A percentile compares a stretch with the other conserved stretches of the same genome.
Conservation (phyloP, 2,888 invertebrate species). For the Xestia ashworthii region DNA sequence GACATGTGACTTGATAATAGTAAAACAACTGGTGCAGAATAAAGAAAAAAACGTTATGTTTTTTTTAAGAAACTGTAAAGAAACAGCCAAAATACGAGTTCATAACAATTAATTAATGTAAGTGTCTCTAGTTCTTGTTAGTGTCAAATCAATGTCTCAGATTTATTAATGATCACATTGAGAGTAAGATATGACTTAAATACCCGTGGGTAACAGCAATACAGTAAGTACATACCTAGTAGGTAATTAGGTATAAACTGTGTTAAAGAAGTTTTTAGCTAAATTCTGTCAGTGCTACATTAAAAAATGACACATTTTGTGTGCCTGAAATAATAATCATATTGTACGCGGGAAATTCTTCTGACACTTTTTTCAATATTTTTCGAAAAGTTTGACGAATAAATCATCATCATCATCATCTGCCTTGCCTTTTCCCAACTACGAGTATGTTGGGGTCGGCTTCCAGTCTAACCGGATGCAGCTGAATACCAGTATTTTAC, state of each 20-base stretch:
- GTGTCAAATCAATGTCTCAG: slow-evolving; percentile 24
- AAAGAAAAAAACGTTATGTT: not conserved
- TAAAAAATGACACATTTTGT: not conserved
- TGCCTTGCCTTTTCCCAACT: too few relatives aligned
- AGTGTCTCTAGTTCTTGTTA: not conserved
- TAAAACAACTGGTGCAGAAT: not conserved
- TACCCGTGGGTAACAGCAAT: not conserved
- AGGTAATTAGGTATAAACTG: not conserved
- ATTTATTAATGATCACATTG: slow-evolving; percentile 19
- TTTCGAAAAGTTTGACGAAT: too few relatives aligned
- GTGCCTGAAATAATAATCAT: not conserved
- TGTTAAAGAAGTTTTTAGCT: not conserved
- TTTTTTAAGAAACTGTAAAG: not conserved
- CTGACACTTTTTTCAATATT: too few relatives aligned
- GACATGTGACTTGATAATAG: not conserved
- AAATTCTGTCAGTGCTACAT: not conserved
- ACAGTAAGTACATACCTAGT: not conserved
- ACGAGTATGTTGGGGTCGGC: too few relatives aligned
- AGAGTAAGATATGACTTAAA: not conserved
- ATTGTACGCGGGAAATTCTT: too few relatives aligned
- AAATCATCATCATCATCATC: too few relatives aligned
- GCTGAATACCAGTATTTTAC: too few relatives aligned
- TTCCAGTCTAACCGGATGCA: too few relatives aligned
- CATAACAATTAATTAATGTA: not conserved
- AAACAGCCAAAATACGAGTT: not conserved